Percentiles rank a stretch among this genome's conserved stretches.
phyloP scores from a whole-genome alignment of 2,888 invertebrate genomes.

The Digitonthophagus gazella region DNA sequence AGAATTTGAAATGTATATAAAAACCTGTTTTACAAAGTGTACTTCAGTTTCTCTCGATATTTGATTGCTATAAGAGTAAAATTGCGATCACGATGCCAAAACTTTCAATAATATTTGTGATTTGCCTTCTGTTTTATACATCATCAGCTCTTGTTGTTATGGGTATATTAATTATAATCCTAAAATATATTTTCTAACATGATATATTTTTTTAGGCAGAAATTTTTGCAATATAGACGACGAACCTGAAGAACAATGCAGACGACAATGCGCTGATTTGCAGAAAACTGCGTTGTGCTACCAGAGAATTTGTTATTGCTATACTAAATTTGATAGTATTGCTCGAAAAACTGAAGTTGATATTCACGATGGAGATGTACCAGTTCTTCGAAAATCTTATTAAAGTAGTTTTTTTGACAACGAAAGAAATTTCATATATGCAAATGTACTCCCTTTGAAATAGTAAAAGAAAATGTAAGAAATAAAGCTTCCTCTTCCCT shows the following conservation, averaged over 20 bases:
- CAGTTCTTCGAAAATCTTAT: background rate
- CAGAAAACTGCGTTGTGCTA: background rate
- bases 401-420: too few relatives aligned
- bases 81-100: background rate
- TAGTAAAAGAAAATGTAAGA: too few relatives aligned
- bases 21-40: background rate
- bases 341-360: background rate
- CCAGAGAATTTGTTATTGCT: background rate
- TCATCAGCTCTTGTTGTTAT: background rate
- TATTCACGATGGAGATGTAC: background rate
- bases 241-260: background rate
- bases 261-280: background rate
- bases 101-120: background rate
- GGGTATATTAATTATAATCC: too few relatives aligned
- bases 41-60: background rate
- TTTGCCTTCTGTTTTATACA: background rate
- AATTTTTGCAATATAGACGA: background rate
- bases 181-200: too few relatives aligned
- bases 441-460: too few relatives aligned
- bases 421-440: too few relatives aligned
- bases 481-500: too few relatives aligned
- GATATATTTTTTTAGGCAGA: background rate
- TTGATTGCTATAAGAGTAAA: too few relatives aligned
- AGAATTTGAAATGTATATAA: background rate
- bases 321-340: background rate